phyloP scores from a whole-genome alignment of 1,140 invertebrate genomes.

The Idris sp. region DNA sequence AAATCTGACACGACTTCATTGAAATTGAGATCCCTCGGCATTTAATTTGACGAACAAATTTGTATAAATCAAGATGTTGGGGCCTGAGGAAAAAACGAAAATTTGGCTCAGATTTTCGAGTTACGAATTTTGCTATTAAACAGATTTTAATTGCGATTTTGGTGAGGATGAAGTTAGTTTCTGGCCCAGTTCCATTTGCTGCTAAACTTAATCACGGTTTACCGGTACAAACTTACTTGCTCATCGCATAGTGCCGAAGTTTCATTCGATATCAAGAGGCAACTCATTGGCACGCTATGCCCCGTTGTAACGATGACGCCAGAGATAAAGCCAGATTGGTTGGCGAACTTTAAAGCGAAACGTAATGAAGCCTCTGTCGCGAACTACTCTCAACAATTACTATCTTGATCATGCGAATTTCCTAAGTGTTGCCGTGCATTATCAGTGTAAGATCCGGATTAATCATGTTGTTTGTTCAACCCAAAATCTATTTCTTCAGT shows the following conservation, averaged over 20 bases:
- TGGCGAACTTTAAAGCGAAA: constrained; percentile 66
- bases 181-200: constrained; percentile 61
- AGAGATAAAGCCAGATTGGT: constrained; percentile 74
- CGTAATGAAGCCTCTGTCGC: constrained; percentile 71
- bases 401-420: constrained; percentile 68
- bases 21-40: no score
- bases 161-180: constrained; percentile 49
- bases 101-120: no score
- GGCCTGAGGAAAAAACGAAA: no score
- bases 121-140: no score
- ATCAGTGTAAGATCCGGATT: constrained; percentile 52
- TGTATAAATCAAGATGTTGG: no score
- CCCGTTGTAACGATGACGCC: constrained; percentile 73
- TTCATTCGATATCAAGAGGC: constrained; percentile 67
- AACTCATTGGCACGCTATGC: constrained; percentile 71
- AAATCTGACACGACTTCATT: no score
- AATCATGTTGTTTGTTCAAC: constrained; percentile 49
- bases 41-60: no score
- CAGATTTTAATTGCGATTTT: constrained; percentile 36
- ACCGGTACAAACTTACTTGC: constrained; percentile 59
- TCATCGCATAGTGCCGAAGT: constrained; percentile 66
- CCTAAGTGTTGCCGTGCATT: constrained; percentile 58
- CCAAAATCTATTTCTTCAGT: no score
- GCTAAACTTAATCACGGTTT: constrained; percentile 65
- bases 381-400: constrained; percentile 66